Base-by-base conservation (phyloP, 2,888 invertebrate species). In the Brachynemurus nebulosus region DNA sequence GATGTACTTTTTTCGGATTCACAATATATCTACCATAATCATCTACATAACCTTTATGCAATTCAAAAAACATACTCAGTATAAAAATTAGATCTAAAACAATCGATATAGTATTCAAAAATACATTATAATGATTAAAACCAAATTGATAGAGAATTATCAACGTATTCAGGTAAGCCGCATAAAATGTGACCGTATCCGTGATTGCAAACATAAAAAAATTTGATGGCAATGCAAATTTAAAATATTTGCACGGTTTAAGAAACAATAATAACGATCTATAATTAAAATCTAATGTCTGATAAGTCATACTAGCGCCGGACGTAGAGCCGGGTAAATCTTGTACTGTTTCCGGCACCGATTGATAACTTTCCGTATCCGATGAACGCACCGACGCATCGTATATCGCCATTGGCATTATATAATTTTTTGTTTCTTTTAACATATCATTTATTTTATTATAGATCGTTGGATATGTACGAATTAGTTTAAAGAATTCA, bases 11-110 rank as follows among this genome's bases (percentile, higher is more conserved):
- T 33, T 9, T 12, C 4, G 33, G 33, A 48, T 61, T 61, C 36
- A 67, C 57, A 40, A 70, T 59, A 48, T 67, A 69, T 50, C 70
- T 70, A 19, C 70, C 69, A 48, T 69, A 70, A 57, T 66, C 57
- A 51, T 70, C 69, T 59, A 69, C 63, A 42, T 65, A 69, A 0
- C 70, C 69, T 18, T 62, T 61, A 51, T 71, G 71, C 8, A 69
- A 44, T 45, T 71, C 70, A 45, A 71, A 50, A 50, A 71, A 68
- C 2, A 61, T 47, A 55, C 70, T 71, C 49, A 66, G 66, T 1
- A 66, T 33, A 51, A 66, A 70, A 46, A 70, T 53, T 0, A 59
- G 40, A 35, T 71, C 71, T n/a, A 59, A 54, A 3, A 62, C 51
- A 20, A 67, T 41, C 1, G 48, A 52, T 62, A 67, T 12, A 62